Evolutionary conservation across 2,888 invertebrate genomes (phyloP).

Genomic region (Acrobasis consociella): DNA sequence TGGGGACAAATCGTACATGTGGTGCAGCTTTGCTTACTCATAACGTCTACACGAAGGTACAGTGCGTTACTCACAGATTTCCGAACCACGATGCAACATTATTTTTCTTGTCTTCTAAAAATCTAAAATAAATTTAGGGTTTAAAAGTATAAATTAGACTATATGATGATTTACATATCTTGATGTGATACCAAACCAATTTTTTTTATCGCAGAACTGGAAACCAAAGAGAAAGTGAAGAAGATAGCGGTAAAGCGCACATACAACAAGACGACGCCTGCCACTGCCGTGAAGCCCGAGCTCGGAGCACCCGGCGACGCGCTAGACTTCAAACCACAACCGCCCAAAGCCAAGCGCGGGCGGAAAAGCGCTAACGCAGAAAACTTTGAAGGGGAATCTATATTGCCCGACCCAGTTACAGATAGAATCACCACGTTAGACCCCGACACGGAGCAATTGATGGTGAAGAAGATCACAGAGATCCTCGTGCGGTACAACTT

Average conservation of each 20-base stretch:
- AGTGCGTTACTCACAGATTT: too few relatives aligned
- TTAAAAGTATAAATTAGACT: too few relatives aligned
- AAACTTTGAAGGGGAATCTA: background rate
- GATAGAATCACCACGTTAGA: constrained; percentile 6
- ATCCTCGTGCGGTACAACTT: constrained; percentile 52
- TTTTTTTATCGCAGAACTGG: constrained; percentile 2
- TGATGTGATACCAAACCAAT: background rate
- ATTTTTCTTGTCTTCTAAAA: too few relatives aligned
- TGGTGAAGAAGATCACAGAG: constrained; percentile 49
- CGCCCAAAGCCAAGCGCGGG: constrained; percentile 2
- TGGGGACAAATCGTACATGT: too few relatives aligned
- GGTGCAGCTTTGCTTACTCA: too few relatives aligned
- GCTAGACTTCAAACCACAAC: constrained; percentile 1
- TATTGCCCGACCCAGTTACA: constrained; percentile 5
- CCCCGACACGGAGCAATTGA: constrained; percentile 33
- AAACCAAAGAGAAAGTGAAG: constrained; percentile 2
- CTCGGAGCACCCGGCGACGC: background rate
- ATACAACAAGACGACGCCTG: constrained; percentile 3
- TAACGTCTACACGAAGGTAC: too few relatives aligned
- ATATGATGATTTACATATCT: background rate
- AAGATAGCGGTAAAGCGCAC: constrained; percentile 16
- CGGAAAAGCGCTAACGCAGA: background rate
- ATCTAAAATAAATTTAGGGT: too few relatives aligned
- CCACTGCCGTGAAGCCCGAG: constrained; percentile 2
- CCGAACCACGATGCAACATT: too few relatives aligned